These are phyloP conservation scores for Latrodectus geometricus DNA, from an alignment of 1,140 invertebrate species.

Conservation along the genomic window DNA sequence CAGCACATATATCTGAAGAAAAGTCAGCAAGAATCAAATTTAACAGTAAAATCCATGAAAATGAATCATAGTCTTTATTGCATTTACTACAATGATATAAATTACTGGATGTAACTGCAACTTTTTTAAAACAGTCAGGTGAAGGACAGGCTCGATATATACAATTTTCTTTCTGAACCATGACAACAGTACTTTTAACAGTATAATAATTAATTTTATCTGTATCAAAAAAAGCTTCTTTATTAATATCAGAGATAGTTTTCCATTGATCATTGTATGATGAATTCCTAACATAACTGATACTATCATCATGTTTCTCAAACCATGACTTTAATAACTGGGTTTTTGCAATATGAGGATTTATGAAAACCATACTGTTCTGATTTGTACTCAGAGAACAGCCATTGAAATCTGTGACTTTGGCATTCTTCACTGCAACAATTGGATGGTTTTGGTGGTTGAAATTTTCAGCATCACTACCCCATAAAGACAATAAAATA, in stretches of 20 bases:
- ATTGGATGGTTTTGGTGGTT: conserved; percentile 77
- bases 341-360: conserved; percentile 26
- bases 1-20: conserved; percentile 85
- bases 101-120: conserved; percentile 86
- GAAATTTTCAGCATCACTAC: conserved; percentile 65
- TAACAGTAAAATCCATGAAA: conserved; percentile 84
- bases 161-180: conserved; percentile 81
- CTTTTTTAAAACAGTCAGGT: conserved; percentile 91
- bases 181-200: conserved; percentile 77
- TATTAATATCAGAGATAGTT: conserved; percentile 79
- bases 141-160: conserved; percentile 87
- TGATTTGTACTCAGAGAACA: conserved; percentile 65
- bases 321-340: conserved; percentile 10
- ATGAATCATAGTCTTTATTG: conserved; percentile 83
- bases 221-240: conserved; percentile 74
- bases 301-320: not conserved
- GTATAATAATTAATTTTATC: conserved; percentile 85
- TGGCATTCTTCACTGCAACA: conserved; percentile 83
- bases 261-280: conserved; percentile 71
- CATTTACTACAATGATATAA: conserved; percentile 96
- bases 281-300: not conserved
- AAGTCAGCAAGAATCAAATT: conserved; percentile 83
- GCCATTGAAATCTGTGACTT: conserved; percentile 81
- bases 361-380: conserved; percentile 31
- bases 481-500: conserved; percentile 76